Evolutionary conservation across 2,113 vertebrate species (phyloP), one percentile per base, ranked within the genome.

Genomic region (Delphinus delphis): DNA sequence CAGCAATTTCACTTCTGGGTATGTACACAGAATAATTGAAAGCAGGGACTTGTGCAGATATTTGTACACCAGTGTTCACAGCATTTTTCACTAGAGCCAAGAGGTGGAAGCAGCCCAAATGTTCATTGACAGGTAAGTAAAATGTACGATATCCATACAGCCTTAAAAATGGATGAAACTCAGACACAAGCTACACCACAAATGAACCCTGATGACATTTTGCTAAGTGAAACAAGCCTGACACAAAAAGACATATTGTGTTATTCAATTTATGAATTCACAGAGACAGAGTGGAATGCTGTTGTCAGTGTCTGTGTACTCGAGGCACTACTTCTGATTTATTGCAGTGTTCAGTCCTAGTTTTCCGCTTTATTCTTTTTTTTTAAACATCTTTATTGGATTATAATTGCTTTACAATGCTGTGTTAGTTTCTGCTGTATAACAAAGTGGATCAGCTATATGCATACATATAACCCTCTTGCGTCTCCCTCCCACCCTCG

Each of bases 281-380:
- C 21, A 50, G 31, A 87, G 58, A 47, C 38, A 58, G 36, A 38
- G 38, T 76, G n/a, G 60, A 83, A 36, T 3, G 23, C 38, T 25
- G 55, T 62, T 50, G 38, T 18, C 33, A 38, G 21, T 77, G 23
- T 33, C 76, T 98, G 97, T 85, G 73, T 98, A 98, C 95, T 98
- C 97, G 67, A 96, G 98, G 96, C 96, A 41, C 97, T 98, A 97
- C 96, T 98, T 96, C 89, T 93, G 70, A 98, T 97, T 98, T 96
- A 90, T 90, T 98, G 97, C 98, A 96, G 73, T 98, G 97, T 98
- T 98, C 85, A 95, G 95, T 98, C 98, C 97, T 98, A 97, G 96
- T 98, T 98, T 77, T 77, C 47, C 21, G 96, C 98, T 98, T 86
- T 58, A 98, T 79, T 97, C 97, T 98, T 98, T 50, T 50, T 50